Evolutionary conservation across 2,888 invertebrate genomes (phyloP).

Genomic region (Zeuzera pyrina): DNA sequence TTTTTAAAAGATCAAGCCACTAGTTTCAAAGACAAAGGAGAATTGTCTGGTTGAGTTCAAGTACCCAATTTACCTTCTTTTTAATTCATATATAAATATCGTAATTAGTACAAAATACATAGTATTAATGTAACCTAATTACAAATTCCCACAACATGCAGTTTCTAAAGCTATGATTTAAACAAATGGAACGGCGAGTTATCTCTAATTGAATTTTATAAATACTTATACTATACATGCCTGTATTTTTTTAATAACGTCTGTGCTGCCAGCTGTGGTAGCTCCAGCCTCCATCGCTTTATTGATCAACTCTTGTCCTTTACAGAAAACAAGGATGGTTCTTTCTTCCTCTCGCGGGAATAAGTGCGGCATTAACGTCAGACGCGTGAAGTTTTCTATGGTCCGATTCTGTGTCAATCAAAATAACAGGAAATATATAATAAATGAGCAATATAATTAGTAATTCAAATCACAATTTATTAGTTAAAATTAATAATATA

Average conservation of each 20-base stretch:
- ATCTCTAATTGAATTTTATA: too few relatives aligned
- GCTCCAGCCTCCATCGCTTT: conserved; percentile 81
- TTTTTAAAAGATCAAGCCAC: not conserved
- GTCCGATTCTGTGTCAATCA: conserved; percentile 71
- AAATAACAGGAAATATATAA: not conserved
- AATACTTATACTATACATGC: conserved; percentile 36
- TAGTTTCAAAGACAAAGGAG: not conserved
- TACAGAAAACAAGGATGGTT: conserved; percentile 82
- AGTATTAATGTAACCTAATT: too few relatives aligned
- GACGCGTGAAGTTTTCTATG: conserved; percentile 78
- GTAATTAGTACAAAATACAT: too few relatives aligned
- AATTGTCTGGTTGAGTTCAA: not conserved
- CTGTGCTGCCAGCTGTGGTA: conserved; percentile 78
- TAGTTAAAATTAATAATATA: conserved; percentile 5
- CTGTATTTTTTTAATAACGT: conserved; percentile 83
- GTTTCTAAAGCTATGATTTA: too few relatives aligned
- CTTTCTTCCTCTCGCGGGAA: conserved; percentile 81
- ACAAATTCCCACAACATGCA: too few relatives aligned
- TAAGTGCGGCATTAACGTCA: conserved; percentile 77
- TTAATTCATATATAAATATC: too few relatives aligned
- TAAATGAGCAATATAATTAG: too few relatives aligned
- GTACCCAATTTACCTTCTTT: not conserved
- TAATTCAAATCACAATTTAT: too few relatives aligned
- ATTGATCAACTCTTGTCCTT: conserved; percentile 73
- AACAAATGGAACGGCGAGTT: too few relatives aligned